Evolutionary conservation across 1,140 invertebrate species (phyloP).

Genomic region (Temnothorax longispinosus): DNA sequence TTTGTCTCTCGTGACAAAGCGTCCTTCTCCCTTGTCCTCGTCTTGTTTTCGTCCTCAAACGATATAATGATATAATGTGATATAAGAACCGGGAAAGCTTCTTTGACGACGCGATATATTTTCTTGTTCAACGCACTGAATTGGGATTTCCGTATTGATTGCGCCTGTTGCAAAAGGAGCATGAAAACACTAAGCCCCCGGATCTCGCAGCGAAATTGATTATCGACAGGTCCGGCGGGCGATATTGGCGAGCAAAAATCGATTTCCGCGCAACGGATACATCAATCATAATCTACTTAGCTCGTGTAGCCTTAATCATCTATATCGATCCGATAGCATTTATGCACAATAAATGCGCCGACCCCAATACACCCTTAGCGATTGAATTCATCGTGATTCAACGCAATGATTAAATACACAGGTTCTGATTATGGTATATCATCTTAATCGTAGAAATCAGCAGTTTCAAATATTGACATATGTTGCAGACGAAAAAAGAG

Average conservation of each 20-base stretch:
- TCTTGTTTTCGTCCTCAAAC: background rate
- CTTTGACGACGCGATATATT: constrained; percentile 30
- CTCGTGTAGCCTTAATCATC: constrained; percentile 43
- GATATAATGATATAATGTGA: constrained; percentile 38
- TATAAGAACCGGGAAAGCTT: constrained; percentile 25
- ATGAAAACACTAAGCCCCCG: constrained; percentile 5
- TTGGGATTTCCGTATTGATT: constrained; percentile 43
- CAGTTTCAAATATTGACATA: background rate
- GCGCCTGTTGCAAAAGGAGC: constrained; percentile 41
- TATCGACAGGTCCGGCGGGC: constrained; percentile 41
- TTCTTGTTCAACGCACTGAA: constrained; percentile 51
- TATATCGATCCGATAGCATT: background rate
- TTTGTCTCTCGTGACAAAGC: constrained; percentile 21
- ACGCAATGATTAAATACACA: background rate
- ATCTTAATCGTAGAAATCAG: background rate
- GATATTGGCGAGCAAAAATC: constrained; percentile 49
- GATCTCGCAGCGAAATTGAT: constrained; percentile 61
- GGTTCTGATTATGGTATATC: background rate
- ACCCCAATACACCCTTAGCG: background rate
- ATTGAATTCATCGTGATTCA: background rate
- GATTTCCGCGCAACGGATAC: constrained; percentile 16
- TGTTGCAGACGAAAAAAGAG: background rate
- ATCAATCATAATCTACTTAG: constrained; percentile 67
- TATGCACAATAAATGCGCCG: constrained; percentile 27
- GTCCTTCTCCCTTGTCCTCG: background rate